Evolutionary conservation across 2,797 vertebrate genomes (phyloP), one percentile per base, ranked within the genome.

Genomic region (Tauraco hartlaubi): DNA sequence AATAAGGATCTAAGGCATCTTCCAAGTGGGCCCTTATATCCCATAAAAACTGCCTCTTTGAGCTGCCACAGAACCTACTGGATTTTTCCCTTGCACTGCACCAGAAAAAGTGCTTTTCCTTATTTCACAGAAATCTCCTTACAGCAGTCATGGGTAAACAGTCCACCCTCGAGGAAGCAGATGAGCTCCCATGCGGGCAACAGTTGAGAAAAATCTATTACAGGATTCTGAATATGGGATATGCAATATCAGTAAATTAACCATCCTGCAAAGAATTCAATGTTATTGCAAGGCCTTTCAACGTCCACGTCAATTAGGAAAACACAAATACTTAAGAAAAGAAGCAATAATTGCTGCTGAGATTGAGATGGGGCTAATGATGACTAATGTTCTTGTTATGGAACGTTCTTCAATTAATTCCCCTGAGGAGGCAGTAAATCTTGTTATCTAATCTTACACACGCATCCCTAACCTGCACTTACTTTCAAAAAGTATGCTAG

Each of bases 311-410:
- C 73, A 86, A 62, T 46, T 68, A 58, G 46, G 35, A 72, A 81
- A 90, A 86, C 29, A 77, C n/a, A 69, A 90, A 72, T 44, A 52
- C 19, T 85, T 51, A n/a, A 88, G 69, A 75, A 83, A 88, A 96
- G 87, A 87, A 94, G 51, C 18, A 94, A 56, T 77, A 84, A 63
- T 72, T 85, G 35, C 72, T 91, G 46, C 69, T 2, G 43, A 52
- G 62, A 35, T 56, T 66, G 82, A 91, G 87, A 69, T 81, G 76
- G 76, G 43, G 62, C 48, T 88, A 92, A 84, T 82, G 91, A 92
- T 94, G 94, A 96, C 92, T 96, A 92, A 95, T 66, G 49, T 41
- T 56, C 52, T 94, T 94, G 79, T 88, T 95, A 88, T 76, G 91
- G 82, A 94, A 80, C 73, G 46, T 73, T 92, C 74, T 84, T 88